Percentiles rank a stretch among this genome's conserved stretches.
These are phyloP conservation scores for Chaetodon trifasciatus DNA, from an alignment of 2,797 vertebrate species.

Conservation along the genomic window DNA sequence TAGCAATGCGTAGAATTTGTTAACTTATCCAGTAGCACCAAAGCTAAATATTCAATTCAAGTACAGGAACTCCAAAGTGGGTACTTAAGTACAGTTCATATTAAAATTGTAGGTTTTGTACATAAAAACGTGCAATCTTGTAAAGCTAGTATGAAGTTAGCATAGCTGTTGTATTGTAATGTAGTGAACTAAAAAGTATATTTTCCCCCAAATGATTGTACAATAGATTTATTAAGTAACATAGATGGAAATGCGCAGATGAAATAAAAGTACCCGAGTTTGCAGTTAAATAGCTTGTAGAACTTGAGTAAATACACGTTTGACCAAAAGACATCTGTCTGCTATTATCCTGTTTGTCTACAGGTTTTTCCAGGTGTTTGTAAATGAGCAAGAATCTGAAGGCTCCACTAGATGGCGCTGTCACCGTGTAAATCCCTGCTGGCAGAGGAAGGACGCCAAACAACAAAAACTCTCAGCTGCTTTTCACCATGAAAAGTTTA, in stretches of 20 bases:
- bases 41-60: neutral
- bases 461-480: neutral
- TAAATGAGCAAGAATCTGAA: neutral
- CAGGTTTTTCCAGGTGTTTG: neutral
- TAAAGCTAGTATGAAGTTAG: too few relatives aligned
- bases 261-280: too few relatives aligned
- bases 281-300: too few relatives aligned
- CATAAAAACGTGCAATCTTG: too few relatives aligned
- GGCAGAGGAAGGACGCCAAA: neutral
- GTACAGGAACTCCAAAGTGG: neutral
- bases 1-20: neutral
- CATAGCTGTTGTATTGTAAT: too few relatives aligned
- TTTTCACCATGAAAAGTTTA: neutral
- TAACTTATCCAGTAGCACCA: neutral
- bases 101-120: too few relatives aligned
- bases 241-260: too few relatives aligned
- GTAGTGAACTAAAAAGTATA: too few relatives aligned
- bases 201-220: too few relatives aligned
- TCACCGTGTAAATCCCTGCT: slow-evolving; percentile 4
- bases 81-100: neutral
- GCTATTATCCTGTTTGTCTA: neutral
- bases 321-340: too few relatives aligned
- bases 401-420: slow-evolving; percentile 66
- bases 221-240: too few relatives aligned
- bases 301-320: too few relatives aligned